Conservation (phyloP, 1,140 invertebrate species). For the Acyrthosiphon pisum region DNA sequence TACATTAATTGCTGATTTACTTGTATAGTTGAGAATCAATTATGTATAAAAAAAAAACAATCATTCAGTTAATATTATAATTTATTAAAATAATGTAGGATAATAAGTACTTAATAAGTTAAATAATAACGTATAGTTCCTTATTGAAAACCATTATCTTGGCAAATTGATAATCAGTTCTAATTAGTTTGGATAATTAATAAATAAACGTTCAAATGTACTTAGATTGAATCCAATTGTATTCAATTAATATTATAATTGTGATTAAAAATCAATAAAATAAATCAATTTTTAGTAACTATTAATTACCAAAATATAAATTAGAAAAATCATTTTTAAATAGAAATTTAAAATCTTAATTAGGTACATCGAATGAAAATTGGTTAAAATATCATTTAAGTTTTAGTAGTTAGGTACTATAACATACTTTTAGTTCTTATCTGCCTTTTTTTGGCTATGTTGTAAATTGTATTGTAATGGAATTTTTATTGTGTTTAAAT, state of each 20-base stretch:
- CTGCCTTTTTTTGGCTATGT: neutral
- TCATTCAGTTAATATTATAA: neutral
- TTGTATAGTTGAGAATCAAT: neutral
- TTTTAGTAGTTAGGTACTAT: too few species aligned
- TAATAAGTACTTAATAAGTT: neutral
- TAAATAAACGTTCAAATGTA: neutral
- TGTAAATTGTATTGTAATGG: neutral
- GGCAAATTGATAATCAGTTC: neutral
- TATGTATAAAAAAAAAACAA: neutral
- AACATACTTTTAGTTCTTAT: neutral
- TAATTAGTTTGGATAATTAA: neutral
- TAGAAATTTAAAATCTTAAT: too few species aligned
- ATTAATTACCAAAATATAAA: neutral
- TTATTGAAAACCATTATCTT: slow-evolving; percentile 2
- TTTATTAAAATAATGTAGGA: neutral
- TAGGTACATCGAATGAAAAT: too few species aligned
- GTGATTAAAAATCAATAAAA: neutral
- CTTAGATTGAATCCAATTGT: neutral
- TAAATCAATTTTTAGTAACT: neutral
- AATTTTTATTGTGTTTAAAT: too few species aligned
- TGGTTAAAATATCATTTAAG: too few species aligned
- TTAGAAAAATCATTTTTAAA: too few species aligned
- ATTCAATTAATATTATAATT: neutral
- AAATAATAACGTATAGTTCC: neutral
- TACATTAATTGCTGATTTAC: neutral